Evolutionary conservation across 2,113 vertebrate species (phyloP).

Genomic region (Siniperca chuatsi): DNA sequence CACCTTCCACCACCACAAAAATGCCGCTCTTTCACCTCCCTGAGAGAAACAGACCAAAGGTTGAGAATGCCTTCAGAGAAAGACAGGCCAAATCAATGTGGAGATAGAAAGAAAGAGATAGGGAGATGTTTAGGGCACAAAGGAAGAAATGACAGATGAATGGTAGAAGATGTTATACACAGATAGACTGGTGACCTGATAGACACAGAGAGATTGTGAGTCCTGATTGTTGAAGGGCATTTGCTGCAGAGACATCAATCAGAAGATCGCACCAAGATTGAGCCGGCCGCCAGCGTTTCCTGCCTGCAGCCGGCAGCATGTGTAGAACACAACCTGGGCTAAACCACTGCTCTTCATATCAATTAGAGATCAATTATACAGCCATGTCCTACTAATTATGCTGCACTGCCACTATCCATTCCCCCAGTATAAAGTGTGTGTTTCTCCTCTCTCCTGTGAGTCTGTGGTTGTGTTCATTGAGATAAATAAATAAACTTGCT

Average conservation of each 20-base stretch:
- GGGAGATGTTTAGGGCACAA: slow-evolving; percentile 56
- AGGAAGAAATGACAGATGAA: slow-evolving; percentile 67
- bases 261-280: slow-evolving; percentile 58
- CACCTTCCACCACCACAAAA: slow-evolving; percentile 38
- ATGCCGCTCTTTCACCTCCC: slow-evolving; percentile 44
- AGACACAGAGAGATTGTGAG: slow-evolving; percentile 53
- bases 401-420: slow-evolving; percentile 34
- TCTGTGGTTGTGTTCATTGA: slow-evolving; percentile 54
- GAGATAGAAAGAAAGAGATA: slow-evolving; percentile 60
- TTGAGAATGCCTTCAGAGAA: slow-evolving; percentile 57
- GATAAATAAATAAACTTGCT: slow-evolving; percentile 75
- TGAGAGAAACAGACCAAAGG: slow-evolving; percentile 52
- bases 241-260: slow-evolving; percentile 73
- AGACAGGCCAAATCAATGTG: slow-evolving; percentile 47
- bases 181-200: slow-evolving; percentile 65
- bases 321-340: slow-evolving; percentile 62
- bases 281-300: slow-evolving; percentile 41
- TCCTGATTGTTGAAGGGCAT: slow-evolving; percentile 73
- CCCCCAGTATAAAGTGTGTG: slow-evolving; percentile 50
- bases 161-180: slow-evolving; percentile 60
- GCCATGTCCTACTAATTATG: slow-evolving; percentile 77
- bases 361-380: slow-evolving; percentile 79
- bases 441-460: slow-evolving; percentile 29
- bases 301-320: slow-evolving; percentile 45
- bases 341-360: slow-evolving; percentile 69